Evolutionary conservation across 2,888 invertebrate genomes (phyloP).

Genomic region (Andrena dorsata): DNA sequence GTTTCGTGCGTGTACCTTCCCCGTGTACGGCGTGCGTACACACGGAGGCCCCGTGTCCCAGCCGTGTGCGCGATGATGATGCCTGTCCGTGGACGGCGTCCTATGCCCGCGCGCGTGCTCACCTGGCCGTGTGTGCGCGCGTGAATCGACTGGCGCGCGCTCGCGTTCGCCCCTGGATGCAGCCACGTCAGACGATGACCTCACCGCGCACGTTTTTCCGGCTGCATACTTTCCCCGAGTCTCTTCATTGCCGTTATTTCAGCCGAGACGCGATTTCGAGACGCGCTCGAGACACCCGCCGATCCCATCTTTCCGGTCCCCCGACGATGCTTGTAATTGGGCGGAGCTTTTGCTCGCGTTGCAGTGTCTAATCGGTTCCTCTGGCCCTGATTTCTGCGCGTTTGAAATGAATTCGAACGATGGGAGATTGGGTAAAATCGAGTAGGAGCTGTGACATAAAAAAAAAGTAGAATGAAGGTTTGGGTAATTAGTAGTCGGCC

Average conservation of each 20-base stretch:
- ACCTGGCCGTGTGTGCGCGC: constrained; percentile 19
- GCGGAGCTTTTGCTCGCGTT: too few relatives aligned
- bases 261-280: background rate
- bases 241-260: constrained; percentile 36
- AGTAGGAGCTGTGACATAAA: too few relatives aligned
- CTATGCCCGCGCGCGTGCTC: constrained; percentile 15
- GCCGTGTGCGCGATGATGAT: constrained; percentile 24
- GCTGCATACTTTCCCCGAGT: constrained; percentile 31
- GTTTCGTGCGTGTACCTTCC: constrained; percentile 19
- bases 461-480: too few relatives aligned
- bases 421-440: too few relatives aligned
- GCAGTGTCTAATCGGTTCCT: too few relatives aligned
- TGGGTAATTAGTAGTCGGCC: too few relatives aligned
- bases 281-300: background rate
- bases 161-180: constrained; percentile 24
- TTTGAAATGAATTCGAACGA: too few relatives aligned
- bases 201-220: constrained; percentile 46
- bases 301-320: background rate
- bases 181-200: constrained; percentile 55
- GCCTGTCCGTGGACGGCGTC: constrained; percentile 35
- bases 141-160: background rate
- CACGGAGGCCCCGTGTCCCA: constrained; percentile 8
- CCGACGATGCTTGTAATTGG: background rate
- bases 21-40: constrained; percentile 43
- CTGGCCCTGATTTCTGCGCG: too few relatives aligned